Evolutionary conservation across 2,888 invertebrate species (phyloP).

Genomic region (Drosophila formosana): DNA sequence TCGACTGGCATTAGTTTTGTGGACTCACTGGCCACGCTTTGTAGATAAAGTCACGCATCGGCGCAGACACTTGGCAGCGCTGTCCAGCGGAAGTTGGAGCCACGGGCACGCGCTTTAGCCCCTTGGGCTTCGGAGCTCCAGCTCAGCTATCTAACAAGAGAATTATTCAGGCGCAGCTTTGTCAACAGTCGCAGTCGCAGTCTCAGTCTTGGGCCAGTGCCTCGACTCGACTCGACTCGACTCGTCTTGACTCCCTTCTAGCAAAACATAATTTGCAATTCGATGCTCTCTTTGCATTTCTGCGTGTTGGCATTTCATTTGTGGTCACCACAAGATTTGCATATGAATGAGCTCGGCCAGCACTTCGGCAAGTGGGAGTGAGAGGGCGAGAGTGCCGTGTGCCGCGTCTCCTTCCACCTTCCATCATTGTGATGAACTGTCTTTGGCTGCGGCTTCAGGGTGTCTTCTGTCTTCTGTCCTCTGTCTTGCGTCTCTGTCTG

Average conservation of each 20-base stretch:
- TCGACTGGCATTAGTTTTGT: constrained; percentile 45
- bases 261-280: constrained; percentile 75
- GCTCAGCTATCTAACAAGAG: constrained; percentile 52
- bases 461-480: constrained; percentile 22
- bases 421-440: constrained; percentile 74
- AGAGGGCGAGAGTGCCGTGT: constrained; percentile 5
- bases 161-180: constrained; percentile 76
- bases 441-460: constrained; percentile 42
- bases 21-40: constrained; percentile 59
- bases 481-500: not conserved
- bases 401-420: constrained; percentile 24
- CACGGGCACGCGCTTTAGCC: constrained; percentile 72
- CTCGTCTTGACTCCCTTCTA: not conserved
- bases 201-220: constrained; percentile 14
- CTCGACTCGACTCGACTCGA: not conserved
- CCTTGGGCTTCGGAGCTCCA: constrained; percentile 14
- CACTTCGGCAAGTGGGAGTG: not conserved
- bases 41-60: constrained; percentile 74
- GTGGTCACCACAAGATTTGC: constrained; percentile 73
- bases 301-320: constrained; percentile 81
- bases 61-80: constrained; percentile 47
- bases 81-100: constrained; percentile 69
- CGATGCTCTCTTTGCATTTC: constrained; percentile 80
- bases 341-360: constrained; percentile 70
- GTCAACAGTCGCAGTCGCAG: constrained; percentile 46